Evolutionary conservation across 1,140 invertebrate species (phyloP).

Genomic region (Neodiprion virginianus): DNA sequence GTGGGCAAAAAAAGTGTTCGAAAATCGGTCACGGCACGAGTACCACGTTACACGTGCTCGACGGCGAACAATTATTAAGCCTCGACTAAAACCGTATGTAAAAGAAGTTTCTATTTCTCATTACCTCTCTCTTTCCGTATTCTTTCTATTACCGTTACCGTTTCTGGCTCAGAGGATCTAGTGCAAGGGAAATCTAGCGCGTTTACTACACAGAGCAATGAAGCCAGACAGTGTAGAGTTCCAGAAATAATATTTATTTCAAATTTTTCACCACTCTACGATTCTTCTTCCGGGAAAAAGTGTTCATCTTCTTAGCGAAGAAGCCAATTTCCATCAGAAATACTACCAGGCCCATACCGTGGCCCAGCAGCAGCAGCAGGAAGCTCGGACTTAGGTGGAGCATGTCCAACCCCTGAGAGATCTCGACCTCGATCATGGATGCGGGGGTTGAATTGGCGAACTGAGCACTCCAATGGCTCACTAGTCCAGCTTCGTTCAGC

Average conservation of each 20-base stretch:
- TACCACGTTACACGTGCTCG: not conserved
- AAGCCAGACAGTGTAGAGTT: too few relatives aligned
- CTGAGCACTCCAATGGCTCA: conserved; percentile 25
- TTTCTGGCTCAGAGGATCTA: not conserved
- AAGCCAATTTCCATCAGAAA: not conserved
- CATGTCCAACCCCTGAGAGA: not conserved
- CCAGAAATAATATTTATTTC: too few relatives aligned
- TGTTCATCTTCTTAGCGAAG: too few relatives aligned
- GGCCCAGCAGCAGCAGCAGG: not conserved
- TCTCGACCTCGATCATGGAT: not conserved
- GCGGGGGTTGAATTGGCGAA: not conserved
- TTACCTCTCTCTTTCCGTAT: conserved; percentile 12
- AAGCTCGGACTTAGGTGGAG: not conserved
- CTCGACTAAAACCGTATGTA: too few relatives aligned
- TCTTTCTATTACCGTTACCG: not conserved
- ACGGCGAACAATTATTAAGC: not conserved
- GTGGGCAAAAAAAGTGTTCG: not conserved
- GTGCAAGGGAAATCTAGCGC: too few relatives aligned
- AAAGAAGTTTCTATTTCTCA: not conserved
- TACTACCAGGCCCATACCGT: not conserved
- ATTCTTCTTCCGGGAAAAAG: too few relatives aligned
- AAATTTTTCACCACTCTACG: too few relatives aligned
- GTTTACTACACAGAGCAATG: too few relatives aligned
- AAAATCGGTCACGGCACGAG: not conserved
- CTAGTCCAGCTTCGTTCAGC: conserved; percentile 38